Conservation (phyloP, 2,888 invertebrate species). For the Poecilus cupreus region DNA sequence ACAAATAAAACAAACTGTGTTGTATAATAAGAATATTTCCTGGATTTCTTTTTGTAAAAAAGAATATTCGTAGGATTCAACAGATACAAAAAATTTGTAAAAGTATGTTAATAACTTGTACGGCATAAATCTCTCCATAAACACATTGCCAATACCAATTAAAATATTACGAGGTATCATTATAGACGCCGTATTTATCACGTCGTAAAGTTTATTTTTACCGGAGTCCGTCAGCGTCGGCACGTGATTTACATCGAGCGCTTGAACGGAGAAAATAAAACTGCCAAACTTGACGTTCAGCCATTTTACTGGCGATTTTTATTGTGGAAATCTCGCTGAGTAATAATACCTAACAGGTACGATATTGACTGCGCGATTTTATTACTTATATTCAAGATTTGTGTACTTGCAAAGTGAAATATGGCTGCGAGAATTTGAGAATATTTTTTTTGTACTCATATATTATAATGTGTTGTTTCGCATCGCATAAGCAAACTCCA, state of each 20-base stretch:
- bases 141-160: slow-evolving; percentile 49
- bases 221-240: slow-evolving; percentile 25
- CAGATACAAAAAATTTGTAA: background rate
- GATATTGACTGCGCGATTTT: background rate
- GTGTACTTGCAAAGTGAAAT: no score
- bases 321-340: slow-evolving; percentile 26
- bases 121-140: slow-evolving; percentile 14
- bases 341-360: background rate
- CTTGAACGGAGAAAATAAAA: slow-evolving; percentile 36
- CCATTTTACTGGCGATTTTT: slow-evolving; percentile 34
- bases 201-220: slow-evolving; percentile 47
- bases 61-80: no score
- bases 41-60: no score
- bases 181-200: slow-evolving; percentile 51
- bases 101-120: slow-evolving; percentile 17
- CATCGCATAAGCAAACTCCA: no score
- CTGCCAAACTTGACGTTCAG: slow-evolving; percentile 41
- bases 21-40: no score
- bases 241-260: slow-evolving; percentile 32
- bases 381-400: no score
- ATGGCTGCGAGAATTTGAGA: no score
- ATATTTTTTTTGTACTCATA: no score
- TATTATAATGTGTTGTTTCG: no score
- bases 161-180: slow-evolving; percentile 52
- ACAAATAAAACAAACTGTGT: no score